Base-by-base conservation (phyloP, 1,140 invertebrate genomes). In the Drosophila murphyi region DNA sequence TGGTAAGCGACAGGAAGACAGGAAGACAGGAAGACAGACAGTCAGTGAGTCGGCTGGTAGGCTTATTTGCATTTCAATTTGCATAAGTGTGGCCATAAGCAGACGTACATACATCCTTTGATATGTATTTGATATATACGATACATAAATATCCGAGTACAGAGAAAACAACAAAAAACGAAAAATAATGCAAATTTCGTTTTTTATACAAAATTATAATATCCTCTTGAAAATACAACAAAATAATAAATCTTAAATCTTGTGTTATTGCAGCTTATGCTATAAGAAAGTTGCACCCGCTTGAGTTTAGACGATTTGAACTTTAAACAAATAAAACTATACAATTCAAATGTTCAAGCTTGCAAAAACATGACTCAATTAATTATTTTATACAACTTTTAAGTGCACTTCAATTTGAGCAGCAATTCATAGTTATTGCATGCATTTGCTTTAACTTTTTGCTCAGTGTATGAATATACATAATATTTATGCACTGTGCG, bases 61-160 rank as follows among this genome's bases (percentile, higher is more conserved):
- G 63, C 77, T 73, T 68, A 79, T 79, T 79, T 79, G 77, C 77
- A 79, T 79, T 76, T 79, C 68, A 79, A 79, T 79, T 79, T 79
- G 69, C 77, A 79, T 79, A 79, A 76, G 73, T 76, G 73, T 72
- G 68, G 73, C 74, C 68, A 56, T 43, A 41, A 8, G 34, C 28
- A 41, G 6, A 29, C 32, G 54, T 31, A 41, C 29, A 45, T 50
- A 43, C 55, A 35, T 34, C 39, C 39, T 43, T 43, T 43, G 28
- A 48, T 50, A 50, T 37, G 37, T 37, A 20, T 37, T n/a, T 34
- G 20, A 20, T 20, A 20, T 20, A 20, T 20, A 20, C 20, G 20
- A 20, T 20, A 20, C 20, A 20, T 20, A 20, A 20, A 20, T 20
- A 20, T 20, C 20, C 20, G 39, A 43, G 39, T n/a, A 43, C 39